These are phyloP conservation scores for Slavum lentiscoides DNA, from an alignment of 2,888 invertebrate genomes.

Conservation along the genomic window DNA sequence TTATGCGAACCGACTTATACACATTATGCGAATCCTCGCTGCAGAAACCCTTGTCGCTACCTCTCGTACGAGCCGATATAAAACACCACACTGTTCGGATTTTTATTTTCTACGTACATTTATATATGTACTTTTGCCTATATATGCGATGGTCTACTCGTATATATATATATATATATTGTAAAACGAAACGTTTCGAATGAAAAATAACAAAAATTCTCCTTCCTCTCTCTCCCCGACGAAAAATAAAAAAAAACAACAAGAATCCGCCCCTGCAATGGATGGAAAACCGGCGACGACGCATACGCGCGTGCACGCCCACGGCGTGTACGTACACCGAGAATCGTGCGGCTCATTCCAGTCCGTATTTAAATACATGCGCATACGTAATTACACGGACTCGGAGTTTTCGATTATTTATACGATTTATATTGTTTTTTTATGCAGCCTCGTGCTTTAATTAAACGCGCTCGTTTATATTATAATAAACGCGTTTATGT, in stretches of 20 bases:
- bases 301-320: conserved; percentile 30
- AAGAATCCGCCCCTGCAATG: conserved; percentile 32
- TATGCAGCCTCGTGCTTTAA: conserved; percentile 36
- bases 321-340: background rate
- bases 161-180: background rate
- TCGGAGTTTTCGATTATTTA: conserved; percentile 35
- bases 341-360: conserved; percentile 31
- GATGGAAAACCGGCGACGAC: background rate
- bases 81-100: background rate
- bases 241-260: background rate
- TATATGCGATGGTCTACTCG: background rate
- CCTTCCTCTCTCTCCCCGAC: background rate
- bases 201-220: background rate
- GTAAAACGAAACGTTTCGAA: conserved; percentile 6
- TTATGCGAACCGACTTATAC: no score
- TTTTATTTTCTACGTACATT: background rate
- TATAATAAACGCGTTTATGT: no score
- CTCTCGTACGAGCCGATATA: no score
- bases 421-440: conserved; percentile 40
- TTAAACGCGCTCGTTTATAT: conserved; percentile 16
- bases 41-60: no score
- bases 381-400: conserved; percentile 43
- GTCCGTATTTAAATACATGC: conserved; percentile 22
- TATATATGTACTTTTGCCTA: background rate
- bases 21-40: no score